Percentiles rank a stretch among this genome's conserved stretches.
These are phyloP conservation scores for Digitonthophagus gazella DNA, from an alignment of 2,888 invertebrate genomes.

Conservation along the genomic window DNA sequence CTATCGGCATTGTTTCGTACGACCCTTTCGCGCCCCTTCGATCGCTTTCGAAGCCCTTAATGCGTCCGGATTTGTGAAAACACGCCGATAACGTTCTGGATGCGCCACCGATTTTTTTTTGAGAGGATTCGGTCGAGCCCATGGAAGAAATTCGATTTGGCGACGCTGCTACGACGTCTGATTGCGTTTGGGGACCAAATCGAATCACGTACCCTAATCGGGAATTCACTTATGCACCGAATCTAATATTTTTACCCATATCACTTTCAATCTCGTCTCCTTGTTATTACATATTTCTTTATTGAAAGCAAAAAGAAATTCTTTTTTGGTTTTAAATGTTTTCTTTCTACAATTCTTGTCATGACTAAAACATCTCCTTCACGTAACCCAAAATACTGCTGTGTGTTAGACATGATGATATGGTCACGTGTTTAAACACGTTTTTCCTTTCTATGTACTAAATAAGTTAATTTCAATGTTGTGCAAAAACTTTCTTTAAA, in stretches of 20 bases:
- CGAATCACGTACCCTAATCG: slow-evolving; percentile 4
- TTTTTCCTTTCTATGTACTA: too few relatives aligned
- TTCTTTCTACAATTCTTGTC: background rate
- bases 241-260: background rate
- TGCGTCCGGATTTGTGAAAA: slow-evolving; percentile 7
- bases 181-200: slow-evolving; percentile 11
- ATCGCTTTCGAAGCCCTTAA: slow-evolving; percentile 4
- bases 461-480: too few relatives aligned
- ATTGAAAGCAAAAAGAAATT: too few relatives aligned
- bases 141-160: slow-evolving; percentile 6
- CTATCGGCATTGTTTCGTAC: slow-evolving; percentile 15
- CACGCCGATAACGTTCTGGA: background rate
- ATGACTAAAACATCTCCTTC: too few relatives aligned
- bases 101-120: slow-evolving; percentile 1
- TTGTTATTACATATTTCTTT: too few relatives aligned
- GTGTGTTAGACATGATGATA: too few relatives aligned
- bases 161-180: slow-evolving; percentile 2
- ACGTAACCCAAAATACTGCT: too few relatives aligned
- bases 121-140: slow-evolving; percentile 1
- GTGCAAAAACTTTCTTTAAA: too few relatives aligned
- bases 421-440: too few relatives aligned
- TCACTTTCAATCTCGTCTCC: background rate
- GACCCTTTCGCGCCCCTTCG: slow-evolving; percentile 8
- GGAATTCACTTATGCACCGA: background rate
- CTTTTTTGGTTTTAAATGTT: too few relatives aligned